Conservation (phyloP, 2,888 invertebrate species). For the Antheraea assamensis region DNA sequence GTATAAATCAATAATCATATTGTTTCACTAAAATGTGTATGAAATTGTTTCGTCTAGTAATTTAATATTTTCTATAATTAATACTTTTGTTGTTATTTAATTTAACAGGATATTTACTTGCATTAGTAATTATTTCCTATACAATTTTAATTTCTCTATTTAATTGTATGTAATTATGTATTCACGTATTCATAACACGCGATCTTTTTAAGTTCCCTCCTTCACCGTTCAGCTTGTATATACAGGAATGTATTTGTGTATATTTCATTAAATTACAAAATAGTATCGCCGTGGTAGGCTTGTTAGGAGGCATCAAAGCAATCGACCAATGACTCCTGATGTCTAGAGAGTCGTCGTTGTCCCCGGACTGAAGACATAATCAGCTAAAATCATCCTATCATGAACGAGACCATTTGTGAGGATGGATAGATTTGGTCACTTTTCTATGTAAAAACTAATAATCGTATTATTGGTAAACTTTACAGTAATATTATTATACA, state of each 20-base stretch:
- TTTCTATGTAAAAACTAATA: too few relatives aligned
- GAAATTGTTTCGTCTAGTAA: too few relatives aligned
- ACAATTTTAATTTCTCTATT: not conserved
- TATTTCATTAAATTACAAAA: not conserved
- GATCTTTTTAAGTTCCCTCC: not conserved
- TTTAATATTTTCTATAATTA: too few relatives aligned
- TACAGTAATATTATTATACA: too few relatives aligned
- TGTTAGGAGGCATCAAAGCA: not conserved
- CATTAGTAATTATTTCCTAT: too few relatives aligned
- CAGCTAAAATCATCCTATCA: not conserved
- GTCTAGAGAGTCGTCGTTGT: not conserved
- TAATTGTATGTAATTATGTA: not conserved
- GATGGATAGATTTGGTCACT: too few relatives aligned
- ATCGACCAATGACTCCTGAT: not conserved
- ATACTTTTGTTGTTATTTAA: too few relatives aligned
- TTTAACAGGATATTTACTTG: too few relatives aligned
- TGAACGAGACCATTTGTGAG: too few relatives aligned
- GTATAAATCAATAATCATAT: too few relatives aligned
- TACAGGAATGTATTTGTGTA: not conserved
- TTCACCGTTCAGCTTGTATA: not conserved
- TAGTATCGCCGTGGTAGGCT: not conserved
- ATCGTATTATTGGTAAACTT: too few relatives aligned
- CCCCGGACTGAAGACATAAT: not conserved
- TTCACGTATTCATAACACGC: not conserved
- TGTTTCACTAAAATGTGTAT: too few relatives aligned